Percentiles rank a stretch among this genome's conserved stretches.
Evolutionary conservation across 2,113 vertebrate genomes (phyloP).

Genomic region (Ictalurus furcatus): DNA sequence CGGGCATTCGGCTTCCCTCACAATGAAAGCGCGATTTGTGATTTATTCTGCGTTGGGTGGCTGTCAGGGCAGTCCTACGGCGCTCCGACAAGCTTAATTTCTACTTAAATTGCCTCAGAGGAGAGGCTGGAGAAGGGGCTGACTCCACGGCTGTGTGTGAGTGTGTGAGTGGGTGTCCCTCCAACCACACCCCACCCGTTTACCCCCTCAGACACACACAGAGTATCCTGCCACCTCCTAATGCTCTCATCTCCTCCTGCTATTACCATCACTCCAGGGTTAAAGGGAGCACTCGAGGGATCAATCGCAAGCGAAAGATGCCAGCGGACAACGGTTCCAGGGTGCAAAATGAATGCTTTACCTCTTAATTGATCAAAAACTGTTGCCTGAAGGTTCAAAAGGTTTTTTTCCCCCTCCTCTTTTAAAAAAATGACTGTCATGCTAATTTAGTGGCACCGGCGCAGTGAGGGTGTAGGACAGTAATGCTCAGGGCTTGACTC

Average conservation of each 20-base stretch:
- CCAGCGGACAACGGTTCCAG: slow-evolving; percentile 49
- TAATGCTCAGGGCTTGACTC: slow-evolving; percentile 38
- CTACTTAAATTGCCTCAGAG: slow-evolving; percentile 60
- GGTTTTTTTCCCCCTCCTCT: slow-evolving; percentile 36
- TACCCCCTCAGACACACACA: slow-evolving; percentile 31
- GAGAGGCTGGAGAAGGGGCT: slow-evolving; percentile 41
- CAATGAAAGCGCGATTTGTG: slow-evolving; percentile 57
- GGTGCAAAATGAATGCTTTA: slow-evolving; percentile 52
- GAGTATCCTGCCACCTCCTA: slow-evolving; percentile 43
- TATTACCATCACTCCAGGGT: slow-evolving; percentile 56
- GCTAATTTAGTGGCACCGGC: slow-evolving; percentile 58
- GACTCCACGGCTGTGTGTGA: slow-evolving; percentile 40
- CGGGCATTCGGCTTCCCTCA: slow-evolving; percentile 49
- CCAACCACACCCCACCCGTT: slow-evolving; percentile 46
- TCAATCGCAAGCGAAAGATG: slow-evolving; percentile 49
- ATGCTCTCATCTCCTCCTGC: slow-evolving; percentile 54
- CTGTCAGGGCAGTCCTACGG: slow-evolving; percentile 56
- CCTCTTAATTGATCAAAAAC: slow-evolving; percentile 61
- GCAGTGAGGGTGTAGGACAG: slow-evolving; percentile 47
- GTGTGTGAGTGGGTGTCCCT: slow-evolving; percentile 44
- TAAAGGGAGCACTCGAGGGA: slow-evolving; percentile 52
- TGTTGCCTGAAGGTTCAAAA: slow-evolving; percentile 57
- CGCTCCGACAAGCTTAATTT: slow-evolving; percentile 57
- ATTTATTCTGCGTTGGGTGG: slow-evolving; percentile 58
- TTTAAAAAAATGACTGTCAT: slow-evolving; percentile 55